Conservation (phyloP, 2,797 vertebrate species). For the Hypotaenidia okinawae region DNA sequence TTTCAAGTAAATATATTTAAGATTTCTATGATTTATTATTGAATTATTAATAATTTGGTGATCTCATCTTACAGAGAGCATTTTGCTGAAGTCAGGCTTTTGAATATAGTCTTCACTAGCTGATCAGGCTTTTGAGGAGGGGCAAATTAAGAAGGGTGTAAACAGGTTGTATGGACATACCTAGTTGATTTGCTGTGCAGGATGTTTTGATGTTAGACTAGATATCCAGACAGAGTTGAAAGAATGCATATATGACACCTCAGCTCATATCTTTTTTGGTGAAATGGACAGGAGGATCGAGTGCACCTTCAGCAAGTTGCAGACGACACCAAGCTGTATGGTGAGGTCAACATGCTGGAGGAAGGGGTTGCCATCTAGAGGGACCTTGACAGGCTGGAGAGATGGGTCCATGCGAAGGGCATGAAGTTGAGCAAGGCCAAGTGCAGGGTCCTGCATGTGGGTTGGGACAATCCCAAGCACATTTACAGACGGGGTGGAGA, state of each 20-base stretch:
- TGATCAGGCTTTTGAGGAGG: neutral
- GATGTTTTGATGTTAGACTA: neutral
- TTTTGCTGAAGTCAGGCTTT: neutral
- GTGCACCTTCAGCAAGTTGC: too few species aligned
- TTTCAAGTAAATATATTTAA: neutral
- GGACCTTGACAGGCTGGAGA: too few species aligned
- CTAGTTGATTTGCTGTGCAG: neutral
- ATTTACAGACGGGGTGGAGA: too few species aligned
- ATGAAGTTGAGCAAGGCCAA: too few species aligned
- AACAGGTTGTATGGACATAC: neutral
- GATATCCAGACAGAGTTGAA: neutral
- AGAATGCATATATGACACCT: neutral
- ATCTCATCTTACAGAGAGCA: neutral
- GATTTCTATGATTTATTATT: neutral
- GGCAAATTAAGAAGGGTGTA: neutral
- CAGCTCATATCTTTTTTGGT: neutral
- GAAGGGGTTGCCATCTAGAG: too few species aligned
- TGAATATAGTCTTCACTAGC: too few species aligned
- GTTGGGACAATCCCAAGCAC: too few species aligned
- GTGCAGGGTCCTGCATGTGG: too few species aligned
- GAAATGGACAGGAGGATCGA: too few species aligned
- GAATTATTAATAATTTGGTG: neutral
- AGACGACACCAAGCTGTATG: too few species aligned
- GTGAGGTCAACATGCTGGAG: too few species aligned
- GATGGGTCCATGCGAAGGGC: too few species aligned